phyloP scores from a whole-genome alignment of 2,797 vertebrate genomes.

The Pseudochaenichthys georgianus region DNA sequence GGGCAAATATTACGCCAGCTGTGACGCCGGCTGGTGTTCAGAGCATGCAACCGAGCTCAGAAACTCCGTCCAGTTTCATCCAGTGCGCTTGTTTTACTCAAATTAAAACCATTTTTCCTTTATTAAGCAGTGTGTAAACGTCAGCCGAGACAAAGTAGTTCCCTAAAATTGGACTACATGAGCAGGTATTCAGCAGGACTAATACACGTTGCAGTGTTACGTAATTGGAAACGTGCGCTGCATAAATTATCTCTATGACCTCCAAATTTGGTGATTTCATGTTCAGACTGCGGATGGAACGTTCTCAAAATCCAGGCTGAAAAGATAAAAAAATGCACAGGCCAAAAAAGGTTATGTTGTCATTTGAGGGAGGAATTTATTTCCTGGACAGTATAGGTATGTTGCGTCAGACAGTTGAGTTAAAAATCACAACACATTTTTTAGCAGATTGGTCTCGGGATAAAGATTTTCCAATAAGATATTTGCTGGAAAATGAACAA shows the following conservation, averaged over 20 bases:
- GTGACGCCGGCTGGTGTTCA: constrained; percentile 28
- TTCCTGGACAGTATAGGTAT: neutral
- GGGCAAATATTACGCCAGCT: constrained; percentile 51
- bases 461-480: constrained; percentile 22
- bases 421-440: neutral
- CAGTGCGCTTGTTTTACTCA: neutral
- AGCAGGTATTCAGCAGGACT: constrained; percentile 53
- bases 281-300: constrained; percentile 20
- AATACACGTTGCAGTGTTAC: constrained; percentile 55
- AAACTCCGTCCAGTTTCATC: constrained; percentile 6
- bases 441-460: constrained; percentile 17
- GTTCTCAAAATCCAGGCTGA: constrained; percentile 1
- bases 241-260: constrained; percentile 7
- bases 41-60: constrained; percentile 22
- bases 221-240: constrained; percentile 37
- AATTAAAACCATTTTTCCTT: neutral
- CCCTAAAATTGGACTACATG: constrained; percentile 24
- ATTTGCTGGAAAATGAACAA: constrained; percentile 2
- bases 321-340: constrained; percentile 19
- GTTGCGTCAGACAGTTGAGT: neutral
- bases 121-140: neutral
- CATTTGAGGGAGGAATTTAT: neutral
- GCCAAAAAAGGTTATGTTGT: constrained; percentile 5
- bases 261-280: constrained; percentile 60
- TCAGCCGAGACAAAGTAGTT: constrained; percentile 15